Evolutionary conservation across 2,888 invertebrate species (phyloP).

Genomic region (Lampropteryx suffumata): DNA sequence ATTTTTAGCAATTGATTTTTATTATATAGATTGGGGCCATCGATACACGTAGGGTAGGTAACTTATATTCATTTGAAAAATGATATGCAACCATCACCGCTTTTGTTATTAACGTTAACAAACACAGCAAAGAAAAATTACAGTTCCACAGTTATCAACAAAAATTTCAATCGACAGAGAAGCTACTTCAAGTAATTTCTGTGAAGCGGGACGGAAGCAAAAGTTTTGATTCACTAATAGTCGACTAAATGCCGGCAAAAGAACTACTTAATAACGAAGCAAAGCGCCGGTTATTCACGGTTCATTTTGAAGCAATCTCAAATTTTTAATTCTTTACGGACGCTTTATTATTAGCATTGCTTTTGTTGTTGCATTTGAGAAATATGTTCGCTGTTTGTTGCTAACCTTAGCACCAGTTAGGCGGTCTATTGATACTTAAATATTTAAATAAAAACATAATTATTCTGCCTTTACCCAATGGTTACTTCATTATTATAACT

Average conservation of each 20-base stretch:
- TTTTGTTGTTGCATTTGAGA: slow-evolving; percentile 28
- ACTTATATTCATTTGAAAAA: too few relatives aligned
- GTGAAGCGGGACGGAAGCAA: slow-evolving; percentile 34
- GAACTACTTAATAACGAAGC: slow-evolving; percentile 44
- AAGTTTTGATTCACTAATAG: slow-evolving; percentile 56
- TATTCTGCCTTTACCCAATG: too few relatives aligned
- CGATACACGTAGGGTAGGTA: too few relatives aligned
- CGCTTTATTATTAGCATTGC: slow-evolving; percentile 35
- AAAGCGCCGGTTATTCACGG: slow-evolving; percentile 45
- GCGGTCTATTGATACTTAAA: too few relatives aligned
- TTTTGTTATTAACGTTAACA: too few relatives aligned
- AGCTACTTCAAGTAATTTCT: slow-evolving; percentile 9
- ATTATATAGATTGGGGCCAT: too few relatives aligned
- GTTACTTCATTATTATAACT: too few relatives aligned
- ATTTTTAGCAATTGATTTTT: too few relatives aligned
- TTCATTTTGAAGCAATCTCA: slow-evolving; percentile 52
- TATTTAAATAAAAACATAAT: too few relatives aligned
- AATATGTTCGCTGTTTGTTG: slow-evolving; percentile 26
- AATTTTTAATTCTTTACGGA: slow-evolving; percentile 44
- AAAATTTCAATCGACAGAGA: background rate
- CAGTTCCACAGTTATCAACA: too few relatives aligned
- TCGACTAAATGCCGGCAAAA: slow-evolving; percentile 47
- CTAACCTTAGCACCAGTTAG: slow-evolving; percentile 1
- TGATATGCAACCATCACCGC: too few relatives aligned
- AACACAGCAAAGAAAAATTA: too few relatives aligned